Evolutionary conservation across 1,140 invertebrate species (phyloP).

Genomic region (Condylostylus longicornis): DNA sequence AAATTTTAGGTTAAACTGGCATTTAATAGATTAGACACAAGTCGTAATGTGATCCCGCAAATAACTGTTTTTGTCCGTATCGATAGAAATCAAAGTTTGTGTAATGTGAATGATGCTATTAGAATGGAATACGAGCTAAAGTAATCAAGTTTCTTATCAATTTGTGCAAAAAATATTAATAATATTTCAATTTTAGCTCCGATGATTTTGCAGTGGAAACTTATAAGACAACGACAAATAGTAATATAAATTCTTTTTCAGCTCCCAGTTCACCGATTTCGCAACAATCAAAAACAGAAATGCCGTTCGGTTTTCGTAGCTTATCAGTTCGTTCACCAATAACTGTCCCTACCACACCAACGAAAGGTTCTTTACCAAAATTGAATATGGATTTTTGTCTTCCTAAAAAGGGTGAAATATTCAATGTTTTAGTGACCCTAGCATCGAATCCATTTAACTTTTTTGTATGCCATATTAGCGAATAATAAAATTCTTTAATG

Average conservation of each 20-base stretch:
- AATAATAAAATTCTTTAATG: background rate
- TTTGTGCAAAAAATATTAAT: too few species aligned
- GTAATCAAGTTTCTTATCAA: too few species aligned
- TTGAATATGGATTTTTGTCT: slow-evolving; percentile 22
- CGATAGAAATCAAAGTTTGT: slow-evolving; percentile 13
- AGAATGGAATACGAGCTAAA: slow-evolving; percentile 24
- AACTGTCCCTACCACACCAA: slow-evolving; percentile 6
- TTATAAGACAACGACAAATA: too few species aligned
- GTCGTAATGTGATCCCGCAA: slow-evolving; percentile 20
- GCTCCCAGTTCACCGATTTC: too few species aligned
- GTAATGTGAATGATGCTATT: slow-evolving; percentile 23
- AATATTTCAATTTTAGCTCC: too few species aligned
- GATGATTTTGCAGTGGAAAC: too few species aligned
- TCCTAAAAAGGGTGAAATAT: slow-evolving; percentile 19
- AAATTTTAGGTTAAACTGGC: too few species aligned
- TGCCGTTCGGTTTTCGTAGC: too few species aligned
- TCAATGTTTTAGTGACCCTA: slow-evolving; percentile 23
- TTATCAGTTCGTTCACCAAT: slow-evolving; percentile 5
- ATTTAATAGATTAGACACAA: slow-evolving; percentile 11
- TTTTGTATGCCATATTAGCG: slow-evolving; percentile 13
- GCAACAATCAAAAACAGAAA: too few species aligned
- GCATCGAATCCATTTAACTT: slow-evolving; percentile 25
- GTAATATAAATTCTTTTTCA: too few species aligned
- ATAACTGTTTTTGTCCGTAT: slow-evolving; percentile 21
- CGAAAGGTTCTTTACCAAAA: slow-evolving; percentile 7